Conservation (phyloP, 2,888 invertebrate genomes). For the Lasioglossum morio region DNA sequence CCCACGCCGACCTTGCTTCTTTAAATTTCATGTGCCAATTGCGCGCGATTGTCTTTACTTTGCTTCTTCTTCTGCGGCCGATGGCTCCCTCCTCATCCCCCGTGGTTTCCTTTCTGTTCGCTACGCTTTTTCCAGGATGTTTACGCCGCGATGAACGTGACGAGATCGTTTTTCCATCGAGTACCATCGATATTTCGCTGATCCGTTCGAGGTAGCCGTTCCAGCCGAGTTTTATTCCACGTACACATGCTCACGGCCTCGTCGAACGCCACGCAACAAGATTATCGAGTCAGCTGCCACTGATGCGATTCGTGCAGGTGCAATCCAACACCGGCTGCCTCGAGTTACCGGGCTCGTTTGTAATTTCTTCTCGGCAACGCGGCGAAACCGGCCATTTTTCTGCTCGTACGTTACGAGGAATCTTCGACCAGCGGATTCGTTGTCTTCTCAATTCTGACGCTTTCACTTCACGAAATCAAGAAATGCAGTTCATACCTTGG, state of each 20-base stretch:
- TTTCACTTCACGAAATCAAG: background rate
- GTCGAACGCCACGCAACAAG: conserved; percentile 21
- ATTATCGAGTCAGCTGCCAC: conserved; percentile 50
- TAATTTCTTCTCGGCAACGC: conserved; percentile 22
- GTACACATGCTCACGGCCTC: background rate
- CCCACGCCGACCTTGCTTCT: conserved; percentile 72
- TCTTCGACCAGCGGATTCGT: background rate
- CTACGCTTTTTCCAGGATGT: conserved; percentile 13
- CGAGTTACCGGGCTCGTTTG: conserved; percentile 42
- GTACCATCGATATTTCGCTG: conserved; percentile 39
- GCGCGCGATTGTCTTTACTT: conserved; percentile 81
- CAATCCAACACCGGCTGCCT: conserved; percentile 47
- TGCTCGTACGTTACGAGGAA: background rate
- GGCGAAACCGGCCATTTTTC: conserved; percentile 18
- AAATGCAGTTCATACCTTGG: background rate
- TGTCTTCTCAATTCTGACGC: background rate
- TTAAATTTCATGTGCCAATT: conserved; percentile 84
- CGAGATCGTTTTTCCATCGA: conserved; percentile 25
- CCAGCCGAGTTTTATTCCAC: background rate
- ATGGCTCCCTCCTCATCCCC: background rate
- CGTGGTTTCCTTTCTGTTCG: background rate
- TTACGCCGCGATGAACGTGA: conserved; percentile 34
- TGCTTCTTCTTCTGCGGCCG: conserved; percentile 61
- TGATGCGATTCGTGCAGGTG: conserved; percentile 54
- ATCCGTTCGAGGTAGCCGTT: background rate